Evolutionary conservation across 1,140 invertebrate genomes (phyloP).

Genomic region (Drosophila rhopaloa): DNA sequence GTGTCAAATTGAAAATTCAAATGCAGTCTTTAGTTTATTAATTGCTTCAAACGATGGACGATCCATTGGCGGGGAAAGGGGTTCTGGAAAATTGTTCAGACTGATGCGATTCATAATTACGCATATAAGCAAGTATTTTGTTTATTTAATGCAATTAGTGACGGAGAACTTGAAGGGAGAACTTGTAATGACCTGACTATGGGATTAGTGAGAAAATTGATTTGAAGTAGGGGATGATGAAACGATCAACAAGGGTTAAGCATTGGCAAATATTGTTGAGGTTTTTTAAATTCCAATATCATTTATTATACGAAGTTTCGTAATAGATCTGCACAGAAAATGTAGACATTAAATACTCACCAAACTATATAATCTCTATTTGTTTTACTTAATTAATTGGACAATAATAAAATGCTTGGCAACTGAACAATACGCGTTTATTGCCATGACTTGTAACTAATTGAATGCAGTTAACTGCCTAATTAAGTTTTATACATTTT

Average conservation of each 20-base stretch:
- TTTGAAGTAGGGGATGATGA: conserved; percentile 10
- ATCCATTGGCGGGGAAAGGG: background rate
- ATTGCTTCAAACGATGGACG: conserved; percentile 41
- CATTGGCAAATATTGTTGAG: conserved; percentile 18
- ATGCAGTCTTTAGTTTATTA: conserved; percentile 76
- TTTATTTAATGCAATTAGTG: conserved; percentile 47
- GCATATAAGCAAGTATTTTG: conserved; percentile 62
- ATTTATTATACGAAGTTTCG: background rate
- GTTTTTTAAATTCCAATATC: background rate
- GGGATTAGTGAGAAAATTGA: conserved; percentile 18
- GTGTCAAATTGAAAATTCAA: conserved; percentile 68
- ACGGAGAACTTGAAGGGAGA: conserved; percentile 31
- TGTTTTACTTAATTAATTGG: too few relatives aligned
- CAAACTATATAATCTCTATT: too few relatives aligned
- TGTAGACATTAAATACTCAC: too few relatives aligned
- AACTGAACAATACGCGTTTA: too few relatives aligned
- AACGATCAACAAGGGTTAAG: conserved; percentile 14
- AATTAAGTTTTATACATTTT: background rate
- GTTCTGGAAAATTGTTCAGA: conserved; percentile 7
- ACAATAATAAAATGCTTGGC: too few relatives aligned
- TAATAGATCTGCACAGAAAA: background rate
- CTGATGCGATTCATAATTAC: conserved; percentile 63
- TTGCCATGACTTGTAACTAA: background rate
- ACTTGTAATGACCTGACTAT: conserved; percentile 18
- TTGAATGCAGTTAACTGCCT: background rate